phyloP scores from a whole-genome alignment of 2,797 vertebrate genomes.

The Taeniopygia guttata region DNA sequence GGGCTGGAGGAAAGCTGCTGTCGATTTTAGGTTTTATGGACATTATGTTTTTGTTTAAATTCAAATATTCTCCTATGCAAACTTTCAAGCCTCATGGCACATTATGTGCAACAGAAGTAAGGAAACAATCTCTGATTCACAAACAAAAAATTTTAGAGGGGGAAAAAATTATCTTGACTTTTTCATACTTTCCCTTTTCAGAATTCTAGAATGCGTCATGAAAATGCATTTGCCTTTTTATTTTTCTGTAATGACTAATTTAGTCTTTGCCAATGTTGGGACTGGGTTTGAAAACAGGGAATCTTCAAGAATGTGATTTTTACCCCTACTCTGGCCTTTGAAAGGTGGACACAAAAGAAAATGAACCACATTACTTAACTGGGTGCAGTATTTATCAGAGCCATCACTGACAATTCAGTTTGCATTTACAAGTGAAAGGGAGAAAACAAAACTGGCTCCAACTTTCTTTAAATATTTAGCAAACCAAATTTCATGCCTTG shows the following conservation, averaged over 20 bases:
- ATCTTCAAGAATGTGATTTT: constrained; percentile 29
- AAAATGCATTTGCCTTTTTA: not conserved
- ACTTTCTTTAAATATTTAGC: constrained; percentile 64
- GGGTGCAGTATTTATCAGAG: constrained; percentile 61
- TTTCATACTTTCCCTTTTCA: not conserved
- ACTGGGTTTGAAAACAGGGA: not conserved
- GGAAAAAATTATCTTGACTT: not conserved
- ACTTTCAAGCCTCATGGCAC: not conserved
- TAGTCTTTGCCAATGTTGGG: not conserved
- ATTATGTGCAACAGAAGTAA: not conserved
- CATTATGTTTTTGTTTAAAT: not conserved
- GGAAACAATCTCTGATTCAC: not conserved
- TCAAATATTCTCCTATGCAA: not conserved
- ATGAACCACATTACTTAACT: constrained; percentile 39
- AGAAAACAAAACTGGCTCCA: constrained; percentile 57
- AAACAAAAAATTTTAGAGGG: not conserved
- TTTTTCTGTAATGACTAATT: not conserved
- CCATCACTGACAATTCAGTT: constrained; percentile 63
- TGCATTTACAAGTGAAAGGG: constrained; percentile 59
- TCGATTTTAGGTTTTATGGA: not conserved
- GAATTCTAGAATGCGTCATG: not conserved
- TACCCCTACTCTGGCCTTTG: constrained; percentile 5
- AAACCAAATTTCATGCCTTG: constrained; percentile 62
- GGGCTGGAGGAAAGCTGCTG: not conserved
- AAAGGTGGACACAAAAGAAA: constrained; percentile 50